Conservation (phyloP, 2,888 invertebrate genomes). For the Ophioninae sp. region DNA sequence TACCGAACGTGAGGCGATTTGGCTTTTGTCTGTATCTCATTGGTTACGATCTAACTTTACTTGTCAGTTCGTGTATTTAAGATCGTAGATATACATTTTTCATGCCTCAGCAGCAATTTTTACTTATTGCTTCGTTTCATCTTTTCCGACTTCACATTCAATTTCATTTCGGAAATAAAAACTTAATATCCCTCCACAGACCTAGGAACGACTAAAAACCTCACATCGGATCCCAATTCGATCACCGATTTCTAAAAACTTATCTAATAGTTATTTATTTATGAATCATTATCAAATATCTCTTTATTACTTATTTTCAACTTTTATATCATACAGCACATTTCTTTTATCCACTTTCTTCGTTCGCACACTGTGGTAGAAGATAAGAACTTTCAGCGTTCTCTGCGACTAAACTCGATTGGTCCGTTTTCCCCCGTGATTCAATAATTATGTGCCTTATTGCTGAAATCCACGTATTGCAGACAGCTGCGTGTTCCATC, state of each 20-base stretch:
- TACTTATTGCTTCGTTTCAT: no score
- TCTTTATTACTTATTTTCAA: slow-evolving; percentile 20
- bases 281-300: slow-evolving; percentile 15
- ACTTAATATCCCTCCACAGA: not conserved
- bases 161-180: no score
- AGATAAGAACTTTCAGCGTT: slow-evolving; percentile 30
- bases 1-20: no score
- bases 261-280: not conserved
- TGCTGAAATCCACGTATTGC: slow-evolving; percentile 85
- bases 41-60: no score
- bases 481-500: slow-evolving; percentile 84
- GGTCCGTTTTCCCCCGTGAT: slow-evolving; percentile 67
- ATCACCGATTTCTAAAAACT: not conserved
- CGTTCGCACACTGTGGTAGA: slow-evolving; percentile 38
- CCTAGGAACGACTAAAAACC: not conserved
- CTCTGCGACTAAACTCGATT: not conserved
- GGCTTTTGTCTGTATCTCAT: no score
- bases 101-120: no score
- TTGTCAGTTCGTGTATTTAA: no score
- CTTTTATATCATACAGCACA: slow-evolving; percentile 11
- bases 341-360: slow-evolving; percentile 8
- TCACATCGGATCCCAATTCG: not conserved
- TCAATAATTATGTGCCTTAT: slow-evolving; percentile 83
- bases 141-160: no score
- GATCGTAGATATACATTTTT: no score